Conservation (phyloP, 53 echinoderm and acorn worm genomes). For the Holothuria scabra region DNA sequence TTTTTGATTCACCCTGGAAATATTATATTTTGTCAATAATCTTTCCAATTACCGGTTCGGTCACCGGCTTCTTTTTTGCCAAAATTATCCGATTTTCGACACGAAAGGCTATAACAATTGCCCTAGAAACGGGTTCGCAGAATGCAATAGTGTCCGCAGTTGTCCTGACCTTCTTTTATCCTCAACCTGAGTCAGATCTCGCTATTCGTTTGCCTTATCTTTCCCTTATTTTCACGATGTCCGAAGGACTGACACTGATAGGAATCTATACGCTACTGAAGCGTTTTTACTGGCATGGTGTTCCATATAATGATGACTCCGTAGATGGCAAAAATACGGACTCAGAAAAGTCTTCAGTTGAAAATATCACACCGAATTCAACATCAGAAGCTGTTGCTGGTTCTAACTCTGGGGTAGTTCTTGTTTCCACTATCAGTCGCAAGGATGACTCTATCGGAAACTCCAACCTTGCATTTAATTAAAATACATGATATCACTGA, state of each 20-base stretch:
- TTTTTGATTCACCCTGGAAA: slow-evolving; percentile 77
- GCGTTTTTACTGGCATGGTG: slow-evolving; percentile 58
- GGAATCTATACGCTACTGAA: slow-evolving; percentile 61
- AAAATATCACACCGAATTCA: not conserved
- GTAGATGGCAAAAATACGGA: slow-evolving; percentile 24
- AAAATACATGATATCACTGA: too few relatives aligned
- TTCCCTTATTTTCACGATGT: slow-evolving; percentile 68
- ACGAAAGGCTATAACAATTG: slow-evolving; percentile 71
- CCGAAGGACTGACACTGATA: slow-evolving; percentile 66
- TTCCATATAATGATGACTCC: slow-evolving; percentile 33
- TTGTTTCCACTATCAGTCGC: too few relatives aligned
- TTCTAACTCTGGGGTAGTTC: too few relatives aligned
- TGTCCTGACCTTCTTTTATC: slow-evolving; percentile 83
- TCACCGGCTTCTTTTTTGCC: slow-evolving; percentile 67
- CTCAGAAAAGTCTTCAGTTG: not conserved
- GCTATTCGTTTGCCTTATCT: slow-evolving; percentile 77
- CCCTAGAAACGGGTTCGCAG: slow-evolving; percentile 92
- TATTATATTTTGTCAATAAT: slow-evolving; percentile 73
- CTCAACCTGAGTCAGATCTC: slow-evolving; percentile 84
- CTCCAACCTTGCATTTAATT: too few relatives aligned
- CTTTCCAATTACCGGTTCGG: slow-evolving; percentile 72
- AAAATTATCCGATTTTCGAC: slow-evolving; percentile 66
- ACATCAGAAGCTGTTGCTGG: too few relatives aligned
- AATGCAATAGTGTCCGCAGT: slow-evolving; percentile 82
- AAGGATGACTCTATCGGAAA: too few relatives aligned